Evolutionary conservation across 2,113 vertebrate species (phyloP).

Genomic region (Tiliqua scincoides): DNA sequence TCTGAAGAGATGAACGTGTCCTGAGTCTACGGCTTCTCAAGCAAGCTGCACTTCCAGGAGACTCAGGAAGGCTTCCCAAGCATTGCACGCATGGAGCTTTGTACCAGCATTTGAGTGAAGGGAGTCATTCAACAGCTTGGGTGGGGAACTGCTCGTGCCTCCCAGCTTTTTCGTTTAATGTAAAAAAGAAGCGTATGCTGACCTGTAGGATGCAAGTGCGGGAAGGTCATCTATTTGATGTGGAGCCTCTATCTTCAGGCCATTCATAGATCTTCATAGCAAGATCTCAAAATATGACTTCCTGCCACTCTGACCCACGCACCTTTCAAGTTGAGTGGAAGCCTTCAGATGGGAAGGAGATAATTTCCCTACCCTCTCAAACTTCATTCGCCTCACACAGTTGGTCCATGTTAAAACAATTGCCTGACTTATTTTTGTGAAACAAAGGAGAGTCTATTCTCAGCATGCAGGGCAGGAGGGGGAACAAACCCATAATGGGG

Average conservation of each 20-base stretch:
- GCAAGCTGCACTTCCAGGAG: conserved; percentile 66
- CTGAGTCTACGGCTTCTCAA: conserved; percentile 49
- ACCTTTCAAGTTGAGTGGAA: conserved; percentile 65
- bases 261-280: conserved; percentile 61
- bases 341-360: conserved; percentile 56
- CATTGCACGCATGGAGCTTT: conserved; percentile 68
- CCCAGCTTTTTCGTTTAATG: conserved; percentile 45
- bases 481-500: background rate
- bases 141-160: conserved; percentile 57
- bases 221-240: conserved; percentile 71
- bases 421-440: conserved; percentile 1
- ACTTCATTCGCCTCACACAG: conserved; percentile 38
- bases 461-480: conserved; percentile 38
- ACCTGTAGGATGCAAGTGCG: conserved; percentile 62
- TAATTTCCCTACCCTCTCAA: conserved; percentile 49
- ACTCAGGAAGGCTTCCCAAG: conserved; percentile 65
- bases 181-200: conserved; percentile 65
- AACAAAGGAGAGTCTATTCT: conserved; percentile 41
- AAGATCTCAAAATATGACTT: conserved; percentile 63
- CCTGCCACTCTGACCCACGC: conserved; percentile 64
- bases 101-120: conserved; percentile 68
- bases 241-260: conserved; percentile 66
- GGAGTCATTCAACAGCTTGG: conserved; percentile 58
- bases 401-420: conserved; percentile 61
- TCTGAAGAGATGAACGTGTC: conserved; percentile 46